A percentile compares a stretch with the other conserved stretches of the same genome.
These are phyloP conservation scores for Acanthococcus lagerstroemiae DNA, from an alignment of 2,888 invertebrate species.

Conservation along the genomic window DNA sequence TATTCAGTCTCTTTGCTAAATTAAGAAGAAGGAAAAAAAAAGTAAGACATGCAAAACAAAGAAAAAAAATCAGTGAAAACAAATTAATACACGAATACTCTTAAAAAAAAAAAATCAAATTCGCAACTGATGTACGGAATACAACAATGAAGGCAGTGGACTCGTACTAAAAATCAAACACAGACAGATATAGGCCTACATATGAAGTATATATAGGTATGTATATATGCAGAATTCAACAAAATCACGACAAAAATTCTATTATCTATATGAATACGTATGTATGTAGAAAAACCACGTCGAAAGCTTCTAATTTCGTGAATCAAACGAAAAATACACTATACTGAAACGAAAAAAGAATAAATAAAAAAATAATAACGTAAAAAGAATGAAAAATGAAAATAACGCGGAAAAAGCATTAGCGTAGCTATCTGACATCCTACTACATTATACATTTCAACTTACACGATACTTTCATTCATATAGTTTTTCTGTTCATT, in stretches of 20 bases:
- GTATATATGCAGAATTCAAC: slow-evolving; percentile 16
- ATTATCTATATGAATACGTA: background rate
- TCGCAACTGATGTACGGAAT: slow-evolving; percentile 3
- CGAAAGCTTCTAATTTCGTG: slow-evolving; percentile 4
- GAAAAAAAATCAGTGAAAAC: background rate
- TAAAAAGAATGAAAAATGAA: background rate
- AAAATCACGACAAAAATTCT: slow-evolving; percentile 5
- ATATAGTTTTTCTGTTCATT: background rate
- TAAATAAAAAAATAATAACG: slow-evolving; percentile 13
- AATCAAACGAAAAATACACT: background rate
- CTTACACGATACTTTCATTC: background rate
- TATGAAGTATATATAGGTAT: background rate
- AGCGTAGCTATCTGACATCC: slow-evolving; percentile 23
- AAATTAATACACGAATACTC: slow-evolving; percentile 3
- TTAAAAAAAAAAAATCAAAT: background rate
- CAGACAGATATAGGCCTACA: background rate
- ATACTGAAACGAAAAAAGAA: background rate
- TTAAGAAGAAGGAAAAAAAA: slow-evolving; percentile 8
- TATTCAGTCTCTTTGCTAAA: slow-evolving; percentile 28
- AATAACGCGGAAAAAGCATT: slow-evolving; percentile 4
- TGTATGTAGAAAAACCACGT: background rate
- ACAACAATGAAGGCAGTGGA: slow-evolving; percentile 30
- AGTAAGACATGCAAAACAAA: slow-evolving; percentile 2
- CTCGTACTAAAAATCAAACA: background rate
- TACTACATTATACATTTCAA: background rate